phyloP scores from a whole-genome alignment of 2,113 vertebrate species.

The Petrocephalus microphthalmus region DNA sequence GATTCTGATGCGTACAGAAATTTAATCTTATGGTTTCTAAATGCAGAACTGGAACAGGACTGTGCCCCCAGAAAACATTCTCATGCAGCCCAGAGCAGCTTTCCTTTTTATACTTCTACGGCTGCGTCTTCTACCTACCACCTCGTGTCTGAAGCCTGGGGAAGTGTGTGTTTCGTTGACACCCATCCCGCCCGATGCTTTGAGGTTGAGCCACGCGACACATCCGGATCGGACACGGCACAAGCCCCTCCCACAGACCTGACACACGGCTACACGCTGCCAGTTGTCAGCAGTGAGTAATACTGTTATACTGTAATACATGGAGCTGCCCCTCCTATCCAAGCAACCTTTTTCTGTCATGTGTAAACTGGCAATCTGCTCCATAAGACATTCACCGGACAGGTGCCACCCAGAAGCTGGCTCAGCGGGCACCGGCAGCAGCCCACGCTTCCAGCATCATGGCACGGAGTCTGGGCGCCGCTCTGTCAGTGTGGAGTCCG shows the following conservation, averaged over 20 bases:
- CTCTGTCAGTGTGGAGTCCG: background rate
- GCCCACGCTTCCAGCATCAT: background rate
- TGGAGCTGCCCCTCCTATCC: conserved; percentile 23
- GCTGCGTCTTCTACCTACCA: background rate
- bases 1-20: background rate
- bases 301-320: background rate
- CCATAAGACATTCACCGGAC: background rate
- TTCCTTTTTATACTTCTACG: background rate
- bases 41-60: background rate
- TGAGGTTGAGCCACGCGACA: background rate
- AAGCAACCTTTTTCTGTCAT: background rate
- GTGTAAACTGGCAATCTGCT: background rate
- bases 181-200: background rate
- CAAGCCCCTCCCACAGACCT: conserved; percentile 5
- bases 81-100: background rate
- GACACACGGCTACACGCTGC: background rate
- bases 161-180: background rate
- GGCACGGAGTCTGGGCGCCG: background rate
- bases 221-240: background rate
- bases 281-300: conserved; percentile 9
- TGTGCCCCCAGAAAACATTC: background rate
- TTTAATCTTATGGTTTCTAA: background rate
- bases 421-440: background rate
- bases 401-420: conserved; percentile 1
- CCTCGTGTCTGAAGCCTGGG: background rate